Percentiles rank a stretch among this genome's conserved stretches.
These are phyloP conservation scores for Buphagus erythrorhynchus DNA, from an alignment of 2,797 vertebrate genomes.

Conservation along the genomic window DNA sequence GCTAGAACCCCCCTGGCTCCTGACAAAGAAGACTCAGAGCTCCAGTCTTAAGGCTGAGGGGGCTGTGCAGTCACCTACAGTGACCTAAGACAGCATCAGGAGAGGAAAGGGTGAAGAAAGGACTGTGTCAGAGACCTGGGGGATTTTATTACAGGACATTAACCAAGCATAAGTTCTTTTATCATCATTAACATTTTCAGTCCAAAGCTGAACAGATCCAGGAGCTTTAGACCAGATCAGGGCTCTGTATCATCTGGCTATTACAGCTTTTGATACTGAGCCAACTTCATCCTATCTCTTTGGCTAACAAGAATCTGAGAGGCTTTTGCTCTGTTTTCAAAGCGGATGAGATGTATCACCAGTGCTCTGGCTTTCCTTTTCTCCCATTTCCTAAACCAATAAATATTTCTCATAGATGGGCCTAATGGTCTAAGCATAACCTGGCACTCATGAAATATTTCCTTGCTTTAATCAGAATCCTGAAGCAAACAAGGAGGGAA, in stretches of 20 bases:
- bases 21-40: not conserved
- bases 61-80: not conserved
- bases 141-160: not conserved
- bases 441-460: conserved; percentile 63
- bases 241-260: conserved; percentile 14
- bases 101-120: not conserved
- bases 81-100: not conserved
- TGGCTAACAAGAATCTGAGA: not conserved
- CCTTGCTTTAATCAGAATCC: conserved; percentile 63
- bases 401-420: conserved; percentile 71
- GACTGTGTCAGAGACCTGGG: not conserved
- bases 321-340: conserved; percentile 18
- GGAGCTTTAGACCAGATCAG: conserved; percentile 18
- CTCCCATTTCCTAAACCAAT: conserved; percentile 71
- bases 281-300: conserved; percentile 18
- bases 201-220: conserved; percentile 1
- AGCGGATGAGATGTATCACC: conserved; percentile 36
- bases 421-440: conserved; percentile 65
- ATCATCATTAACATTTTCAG: not conserved
- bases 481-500: conserved; percentile 55
- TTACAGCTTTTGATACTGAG: conserved; percentile 12
- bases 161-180: conserved; percentile 18
- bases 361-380: conserved; percentile 11
- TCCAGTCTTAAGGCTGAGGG: not conserved
- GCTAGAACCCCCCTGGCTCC: not conserved